Percentiles rank a stretch among this genome's conserved stretches.
Conservation (phyloP, 2,888 invertebrate species). For the Agrotis puta region DNA sequence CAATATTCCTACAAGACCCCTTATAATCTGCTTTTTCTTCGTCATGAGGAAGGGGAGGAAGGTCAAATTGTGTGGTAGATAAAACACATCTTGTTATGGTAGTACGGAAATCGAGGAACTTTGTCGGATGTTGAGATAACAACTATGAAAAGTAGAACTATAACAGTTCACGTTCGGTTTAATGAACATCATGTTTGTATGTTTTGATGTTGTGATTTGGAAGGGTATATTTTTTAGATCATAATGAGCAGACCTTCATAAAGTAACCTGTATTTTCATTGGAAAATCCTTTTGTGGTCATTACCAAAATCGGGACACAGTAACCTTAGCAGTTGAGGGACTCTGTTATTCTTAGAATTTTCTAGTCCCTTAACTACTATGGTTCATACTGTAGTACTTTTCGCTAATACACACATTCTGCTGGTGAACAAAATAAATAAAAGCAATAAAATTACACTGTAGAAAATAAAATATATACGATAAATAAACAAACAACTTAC, state of each 20-base stretch:
- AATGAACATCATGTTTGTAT: constrained; percentile 60
- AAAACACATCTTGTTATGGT: constrained; percentile 86
- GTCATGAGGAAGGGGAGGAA: constrained; percentile 45
- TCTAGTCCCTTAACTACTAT: too few relatives aligned
- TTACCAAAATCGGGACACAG: not conserved
- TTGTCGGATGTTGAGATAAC: constrained; percentile 83
- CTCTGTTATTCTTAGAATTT: too few relatives aligned
- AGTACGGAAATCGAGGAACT: constrained; percentile 85
- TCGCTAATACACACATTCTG: not conserved
- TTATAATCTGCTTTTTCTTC: constrained; percentile 34
- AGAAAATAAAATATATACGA: constrained; percentile 11
- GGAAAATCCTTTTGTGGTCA: not conserved
- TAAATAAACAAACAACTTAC: constrained; percentile 13
- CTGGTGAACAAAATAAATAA: not conserved
- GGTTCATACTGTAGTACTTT: too few relatives aligned
- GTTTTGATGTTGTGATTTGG: constrained; percentile 37
- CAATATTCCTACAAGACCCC: constrained; percentile 55
- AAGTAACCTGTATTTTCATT: not conserved
- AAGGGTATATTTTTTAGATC: not conserved
- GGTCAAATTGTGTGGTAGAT: constrained; percentile 75
- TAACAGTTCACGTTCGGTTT: constrained; percentile 71
- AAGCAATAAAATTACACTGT: not conserved
- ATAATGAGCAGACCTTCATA: too few relatives aligned
- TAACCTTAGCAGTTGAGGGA: too few relatives aligned
- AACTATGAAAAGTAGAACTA: constrained; percentile 85